A percentile compares a stretch with the other conserved stretches of the same genome.
Evolutionary conservation across 2,888 invertebrate species (phyloP).

Genomic region (Pammene aurita): DNA sequence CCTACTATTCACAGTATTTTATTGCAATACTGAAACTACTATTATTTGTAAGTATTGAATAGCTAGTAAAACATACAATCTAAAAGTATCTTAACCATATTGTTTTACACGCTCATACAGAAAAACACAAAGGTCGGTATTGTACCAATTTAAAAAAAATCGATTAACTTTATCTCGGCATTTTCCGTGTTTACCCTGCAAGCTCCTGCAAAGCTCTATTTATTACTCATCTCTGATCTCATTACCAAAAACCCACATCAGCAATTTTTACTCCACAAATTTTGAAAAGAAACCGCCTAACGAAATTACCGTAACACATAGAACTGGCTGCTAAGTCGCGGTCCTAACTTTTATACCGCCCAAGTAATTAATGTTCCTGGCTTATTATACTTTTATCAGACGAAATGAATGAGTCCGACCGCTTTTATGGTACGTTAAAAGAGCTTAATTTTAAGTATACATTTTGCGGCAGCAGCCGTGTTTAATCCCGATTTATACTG

Average conservation of each 20-base stretch:
- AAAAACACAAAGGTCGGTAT: too few species aligned
- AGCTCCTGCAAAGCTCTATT: too few species aligned
- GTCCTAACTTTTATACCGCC: constrained; percentile 35
- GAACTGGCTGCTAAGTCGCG: background rate
- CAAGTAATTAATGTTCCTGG: constrained; percentile 39
- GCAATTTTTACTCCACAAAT: background rate
- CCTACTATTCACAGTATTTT: too few species aligned
- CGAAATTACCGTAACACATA: constrained; percentile 13
- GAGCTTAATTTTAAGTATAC: constrained; percentile 40
- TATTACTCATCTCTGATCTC: background rate
- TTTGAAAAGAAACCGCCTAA: constrained; percentile 22
- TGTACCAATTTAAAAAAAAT: too few species aligned
- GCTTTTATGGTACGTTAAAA: constrained; percentile 39
- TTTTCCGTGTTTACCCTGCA: too few species aligned
- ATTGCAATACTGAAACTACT: too few species aligned
- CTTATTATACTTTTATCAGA: constrained; percentile 42
- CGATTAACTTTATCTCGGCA: too few species aligned
- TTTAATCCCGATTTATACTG: constrained; percentile 38
- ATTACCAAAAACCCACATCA: background rate
- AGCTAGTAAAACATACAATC: too few species aligned
- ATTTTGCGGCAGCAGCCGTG: constrained; percentile 36
- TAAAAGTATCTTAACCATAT: too few species aligned
- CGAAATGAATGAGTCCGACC: constrained; percentile 39
- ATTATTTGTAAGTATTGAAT: too few species aligned
- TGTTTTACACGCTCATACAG: too few species aligned